Evolutionary conservation across 2,888 invertebrate species (phyloP), one percentile per base, ranked within the genome.

Genomic region (Trissoscelio sp.): DNA sequence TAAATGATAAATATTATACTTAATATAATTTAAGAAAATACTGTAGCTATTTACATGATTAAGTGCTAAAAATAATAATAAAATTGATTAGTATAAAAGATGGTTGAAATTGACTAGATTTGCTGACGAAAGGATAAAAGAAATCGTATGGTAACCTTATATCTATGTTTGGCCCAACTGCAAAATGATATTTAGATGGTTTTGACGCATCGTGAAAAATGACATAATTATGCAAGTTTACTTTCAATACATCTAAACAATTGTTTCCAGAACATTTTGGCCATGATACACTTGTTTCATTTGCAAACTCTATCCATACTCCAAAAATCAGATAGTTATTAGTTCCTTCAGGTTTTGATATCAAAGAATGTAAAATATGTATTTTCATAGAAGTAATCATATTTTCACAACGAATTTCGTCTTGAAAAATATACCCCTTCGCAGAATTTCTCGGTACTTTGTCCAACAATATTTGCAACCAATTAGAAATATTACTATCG

Each of bases 91-190:
- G n/a, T n/a, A n/a, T n/a, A n/a, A n/a, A n/a, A n/a, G n/a, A n/a
- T n/a, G n/a, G n/a, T n/a, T n/a, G n/a, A n/a, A n/a, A n/a, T n/a
- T n/a, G n/a, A n/a, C n/a, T n/a, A n/a, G n/a, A n/a, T n/a, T n/a
- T n/a, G n/a, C 86, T 88, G 67, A 93, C 90, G 85, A 94, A 94
- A 0, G 96, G 96, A 87, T 95, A 95, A 89, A 96, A 96, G 89
- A 96, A 96, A 89, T 96, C 95, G 83, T 93, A 92, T 0, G 96
- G 95, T 67, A 96, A 92, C 88, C 93, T 92, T 74, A 95, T 93
- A 85, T 94, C 93, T 72, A 95, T 92, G 78, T 94, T 93, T 14
- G 95, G 95, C 74, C 94, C 93, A 70, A 93, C 93, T 6, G 94
- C 94, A 84, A 92, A 92, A 53, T 92, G 90, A 67, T 92, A 91